Base-by-base conservation (phyloP, 2,797 vertebrate species). In the Molothrus aeneus region DNA sequence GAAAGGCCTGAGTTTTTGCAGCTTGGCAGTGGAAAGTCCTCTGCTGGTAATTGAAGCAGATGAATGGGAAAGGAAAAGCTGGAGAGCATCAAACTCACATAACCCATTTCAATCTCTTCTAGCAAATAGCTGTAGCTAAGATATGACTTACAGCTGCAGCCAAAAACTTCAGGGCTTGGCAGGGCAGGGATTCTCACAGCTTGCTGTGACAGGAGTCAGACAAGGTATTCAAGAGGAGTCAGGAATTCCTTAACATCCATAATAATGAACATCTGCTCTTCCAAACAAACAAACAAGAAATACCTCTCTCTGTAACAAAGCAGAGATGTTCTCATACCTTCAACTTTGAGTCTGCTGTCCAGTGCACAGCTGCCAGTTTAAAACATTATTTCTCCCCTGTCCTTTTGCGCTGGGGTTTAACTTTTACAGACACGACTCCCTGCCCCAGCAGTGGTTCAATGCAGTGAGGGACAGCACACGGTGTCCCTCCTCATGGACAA, bases 131-230 rank as follows among this genome's bases (percentile, higher is more conserved):
- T 85, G 71, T 79, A 96, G 86, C 65, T 83, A 54, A 87, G 38
- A 53, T 61, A 21, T 26, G 47, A 71, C 38, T 94, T 94, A 74
- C 12, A 94, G 71, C 43, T 51, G 87, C 59, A 83, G 91, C 81
- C 86, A 94, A 93, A 90, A 95, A 72, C 70, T 92, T 88, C 20
- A 83, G 63, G 91, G 69, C 75, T 92, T 91, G 84, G 89, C 89
- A 92, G 85, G 89, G 61, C 32, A n/a, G 22, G 42, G 50, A 21
- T 57, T 89, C 70, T 69, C 79, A 48, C 86, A 82, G 88, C 81
- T 91, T 95, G 88, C 77, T 91, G 34, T 92, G 87, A 92, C 92
- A 89, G 68, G 68, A 96, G 69, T 88, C 69, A 86, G 65, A 80
- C 57, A 92, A 95, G 75, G 86, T 91, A 86, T 80, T 80, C 2